A percentile compares a stretch with the other conserved stretches of the same genome.
Evolutionary conservation across 2,797 vertebrate genomes (phyloP).

Genomic region (Xyrichtys novacula): DNA sequence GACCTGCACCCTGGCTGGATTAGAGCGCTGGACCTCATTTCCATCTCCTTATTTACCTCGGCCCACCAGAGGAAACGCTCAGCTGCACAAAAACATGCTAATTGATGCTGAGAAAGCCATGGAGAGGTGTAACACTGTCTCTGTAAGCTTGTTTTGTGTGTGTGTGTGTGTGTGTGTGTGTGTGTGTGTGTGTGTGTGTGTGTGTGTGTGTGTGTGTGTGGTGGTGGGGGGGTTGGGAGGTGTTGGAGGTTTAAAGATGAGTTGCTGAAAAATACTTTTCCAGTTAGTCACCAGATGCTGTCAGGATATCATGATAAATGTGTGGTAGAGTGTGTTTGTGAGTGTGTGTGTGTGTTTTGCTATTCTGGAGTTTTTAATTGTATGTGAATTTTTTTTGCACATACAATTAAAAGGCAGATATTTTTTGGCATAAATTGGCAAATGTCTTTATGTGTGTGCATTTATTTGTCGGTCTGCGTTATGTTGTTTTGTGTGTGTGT

Average conservation of each 20-base stretch:
- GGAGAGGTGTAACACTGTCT: constrained; percentile 62
- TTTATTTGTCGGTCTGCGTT: constrained; percentile 3
- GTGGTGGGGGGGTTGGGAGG: too few species aligned
- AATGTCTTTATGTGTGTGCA: neutral
- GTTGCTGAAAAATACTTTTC: constrained; percentile 63
- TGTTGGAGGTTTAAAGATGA: constrained; percentile 68
- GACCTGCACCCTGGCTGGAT: constrained; percentile 86
- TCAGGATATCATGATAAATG: neutral
- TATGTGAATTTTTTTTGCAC: neutral
- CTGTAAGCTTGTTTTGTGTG: constrained; percentile 59
- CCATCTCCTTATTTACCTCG: constrained; percentile 81
- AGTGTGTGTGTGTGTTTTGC: constrained; percentile 7
- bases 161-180: too few species aligned
- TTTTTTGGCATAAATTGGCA: constrained; percentile 3
- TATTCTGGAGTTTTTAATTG: neutral
- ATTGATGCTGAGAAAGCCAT: constrained; percentile 81
- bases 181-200: too few species aligned
- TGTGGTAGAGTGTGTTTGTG: neutral
- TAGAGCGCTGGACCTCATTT: constrained; percentile 82
- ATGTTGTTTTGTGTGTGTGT: constrained; percentile 1
- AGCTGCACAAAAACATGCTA: constrained; percentile 84
- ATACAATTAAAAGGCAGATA: neutral
- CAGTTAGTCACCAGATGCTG: constrained; percentile 42
- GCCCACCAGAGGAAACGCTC: constrained; percentile 80
- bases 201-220: too few species aligned